Evolutionary conservation across 1,140 invertebrate species (phyloP), one percentile per base, ranked within the genome.

Genomic region (Sarcophaga bullata): DNA sequence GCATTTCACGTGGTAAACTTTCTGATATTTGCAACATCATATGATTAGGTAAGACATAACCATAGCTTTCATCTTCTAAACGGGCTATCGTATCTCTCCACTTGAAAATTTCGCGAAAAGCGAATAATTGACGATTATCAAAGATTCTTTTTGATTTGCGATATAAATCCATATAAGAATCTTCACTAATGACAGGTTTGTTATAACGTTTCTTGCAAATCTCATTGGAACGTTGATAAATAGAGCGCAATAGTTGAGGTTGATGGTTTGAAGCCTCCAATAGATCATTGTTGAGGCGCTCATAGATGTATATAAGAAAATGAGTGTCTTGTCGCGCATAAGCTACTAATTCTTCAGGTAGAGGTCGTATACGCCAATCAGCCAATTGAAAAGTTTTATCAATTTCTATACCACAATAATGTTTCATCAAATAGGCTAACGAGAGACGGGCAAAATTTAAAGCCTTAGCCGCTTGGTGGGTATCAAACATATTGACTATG

Each of bases 401-500:
- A 1, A 95, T 92, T 84, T 94, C 91, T 13, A 98, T 91, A 25
- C 93, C 91, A 88, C 97, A 98, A 88, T 97, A 98, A 62, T 92
- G 91, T 84, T 94, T 92, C 9, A 99, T 90, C 4, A 99, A 90
- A 90, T 94, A 94, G 0, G 95, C 93, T 46, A 99, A 91, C 19
- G 96, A 97, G 5, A 95, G 91, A 49, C 93, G 93, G 0, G 93
- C 91, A 84, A 96, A 92, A n/a, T 93, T 92, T 0, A 99, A 91
- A 0, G 94, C 91, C 84, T 95, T 93, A 0, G 97, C 94, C 0
- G 98, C 98, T 86, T 96, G 94, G 89, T 97, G 93, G 0, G 98
- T 99, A 89, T 99, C 98, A 90, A 99, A 99, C 94, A 99, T 95
- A 86, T 99, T 98, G 0, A 99, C 97, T 17, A 99, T 90, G 88